Base-by-base conservation (phyloP, 2,797 vertebrate species). In the Halcyon smyrnensis region DNA sequence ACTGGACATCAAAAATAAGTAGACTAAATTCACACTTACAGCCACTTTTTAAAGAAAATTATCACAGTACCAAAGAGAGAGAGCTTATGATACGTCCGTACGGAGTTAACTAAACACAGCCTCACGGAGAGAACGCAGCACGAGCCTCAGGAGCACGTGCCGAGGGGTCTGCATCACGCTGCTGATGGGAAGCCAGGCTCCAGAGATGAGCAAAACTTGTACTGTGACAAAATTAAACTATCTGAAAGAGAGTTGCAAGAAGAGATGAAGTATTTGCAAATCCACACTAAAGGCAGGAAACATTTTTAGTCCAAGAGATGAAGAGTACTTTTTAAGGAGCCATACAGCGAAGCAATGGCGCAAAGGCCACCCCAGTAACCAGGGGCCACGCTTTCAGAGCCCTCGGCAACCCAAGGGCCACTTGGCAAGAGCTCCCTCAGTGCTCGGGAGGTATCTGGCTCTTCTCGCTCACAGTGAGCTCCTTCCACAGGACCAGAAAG, bases 1-100 rank as follows among this genome's bases (percentile, higher is more conserved):
- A 83, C 93, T 95, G 97, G 97, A 97, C 97, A 96, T 96, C 93
- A 89, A 93, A 95, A 97, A 87, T 87, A 96, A 96, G 90, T 41
- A 89, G 86, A 76, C 73, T 95, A 78, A 93, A 95, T 73, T 89
- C 91, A 93, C 65, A 73, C 75, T 90, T 75, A 48, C 16, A 76
- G 54, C 9, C 27, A 60, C 39, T 89, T 94, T 73, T 75, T 18
- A 88, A 96, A 90, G 78, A 76, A 96, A 90, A 94, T 67, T 12
- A 63, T 67, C 90, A 67, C 11, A 2, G 18, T 34, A 50, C 37
- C 57, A 63, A 78, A 93, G 36, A 20, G 46, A 68, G 21, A 62
- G n/a, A 69, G 60, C 11, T 69, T 27, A 34, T 17, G 75, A 24
- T 37, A 23, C 0, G 2, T 36, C 37, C 65, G 87, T 28, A n/a